Evolutionary conservation across 2,888 invertebrate species (phyloP).

Genomic region (Xylota segnis): DNA sequence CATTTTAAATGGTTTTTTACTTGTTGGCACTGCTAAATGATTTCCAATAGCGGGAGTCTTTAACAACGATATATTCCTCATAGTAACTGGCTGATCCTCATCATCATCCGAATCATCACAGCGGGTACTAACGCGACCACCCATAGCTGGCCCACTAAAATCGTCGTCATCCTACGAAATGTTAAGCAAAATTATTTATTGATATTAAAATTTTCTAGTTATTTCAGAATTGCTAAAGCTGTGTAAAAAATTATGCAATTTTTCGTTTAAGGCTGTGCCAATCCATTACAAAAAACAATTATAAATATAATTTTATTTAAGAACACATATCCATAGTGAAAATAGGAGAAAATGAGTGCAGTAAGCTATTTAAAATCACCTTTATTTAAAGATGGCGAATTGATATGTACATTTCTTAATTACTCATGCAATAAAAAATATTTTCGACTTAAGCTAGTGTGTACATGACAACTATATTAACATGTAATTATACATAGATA

Average conservation of each 20-base stretch:
- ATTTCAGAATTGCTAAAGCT: not conserved
- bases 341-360: not conserved
- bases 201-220: not conserved
- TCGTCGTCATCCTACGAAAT: conserved; percentile 84
- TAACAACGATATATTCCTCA: conserved; percentile 81
- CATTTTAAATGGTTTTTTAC: conserved; percentile 86
- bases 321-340: not conserved
- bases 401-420: too few species aligned
- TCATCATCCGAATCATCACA: conserved; percentile 84
- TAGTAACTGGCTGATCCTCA: conserved; percentile 85
- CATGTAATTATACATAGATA: too few species aligned
- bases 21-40: conserved; percentile 83
- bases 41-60: conserved; percentile 80
- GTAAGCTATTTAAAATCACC: not conserved
- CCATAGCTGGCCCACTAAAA: conserved; percentile 84
- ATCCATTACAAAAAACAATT: not conserved
- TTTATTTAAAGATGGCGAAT: too few species aligned
- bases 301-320: not conserved
- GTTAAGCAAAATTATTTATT: not conserved
- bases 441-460: too few species aligned
- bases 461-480: too few species aligned
- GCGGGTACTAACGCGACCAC: conserved; percentile 83
- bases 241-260: not conserved
- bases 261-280: not conserved
- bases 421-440: too few species aligned